These are phyloP conservation scores for Cistogaster globosa DNA, from an alignment of 2,888 invertebrate genomes.

Conservation along the genomic window DNA sequence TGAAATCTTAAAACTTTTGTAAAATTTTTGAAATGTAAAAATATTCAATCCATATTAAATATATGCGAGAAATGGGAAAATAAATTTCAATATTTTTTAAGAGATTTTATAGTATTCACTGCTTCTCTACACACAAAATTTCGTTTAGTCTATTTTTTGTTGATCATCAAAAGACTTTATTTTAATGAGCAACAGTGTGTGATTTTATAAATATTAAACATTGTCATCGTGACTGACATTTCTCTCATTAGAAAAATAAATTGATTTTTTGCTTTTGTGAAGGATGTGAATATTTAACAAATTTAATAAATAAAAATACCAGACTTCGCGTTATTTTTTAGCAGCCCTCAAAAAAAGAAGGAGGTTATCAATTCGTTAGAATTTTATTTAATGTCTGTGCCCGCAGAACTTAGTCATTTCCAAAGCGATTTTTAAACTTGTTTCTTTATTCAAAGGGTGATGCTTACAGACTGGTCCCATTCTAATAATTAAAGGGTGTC, in stretches of 20 bases:
- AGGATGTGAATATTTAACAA: slow-evolving; percentile 12
- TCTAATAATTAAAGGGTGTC: too few species aligned
- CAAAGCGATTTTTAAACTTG: too few species aligned
- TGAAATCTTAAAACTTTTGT: neutral
- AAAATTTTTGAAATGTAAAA: neutral
- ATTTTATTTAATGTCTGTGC: too few species aligned
- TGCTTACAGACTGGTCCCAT: too few species aligned
- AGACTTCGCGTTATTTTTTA: too few species aligned
- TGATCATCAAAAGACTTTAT: slow-evolving; percentile 40
- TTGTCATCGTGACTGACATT: neutral
- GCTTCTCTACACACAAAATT: neutral
- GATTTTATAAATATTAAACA: slow-evolving; percentile 42
- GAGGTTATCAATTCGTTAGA: too few species aligned
- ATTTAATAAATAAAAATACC: too few species aligned
- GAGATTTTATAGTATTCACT: neutral
- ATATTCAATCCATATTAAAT: neutral
- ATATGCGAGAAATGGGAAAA: too few species aligned
- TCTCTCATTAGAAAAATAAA: slow-evolving; percentile 25
- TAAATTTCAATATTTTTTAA: neutral
- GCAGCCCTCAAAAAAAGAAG: too few species aligned
- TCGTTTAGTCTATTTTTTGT: neutral
- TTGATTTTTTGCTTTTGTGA: slow-evolving; percentile 33
- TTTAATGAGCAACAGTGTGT: slow-evolving; percentile 43
- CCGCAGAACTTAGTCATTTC: too few species aligned
- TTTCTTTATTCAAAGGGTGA: too few species aligned